Conservation (phyloP, 2,888 invertebrate genomes). For the Aphidoletes aphidimyza region DNA sequence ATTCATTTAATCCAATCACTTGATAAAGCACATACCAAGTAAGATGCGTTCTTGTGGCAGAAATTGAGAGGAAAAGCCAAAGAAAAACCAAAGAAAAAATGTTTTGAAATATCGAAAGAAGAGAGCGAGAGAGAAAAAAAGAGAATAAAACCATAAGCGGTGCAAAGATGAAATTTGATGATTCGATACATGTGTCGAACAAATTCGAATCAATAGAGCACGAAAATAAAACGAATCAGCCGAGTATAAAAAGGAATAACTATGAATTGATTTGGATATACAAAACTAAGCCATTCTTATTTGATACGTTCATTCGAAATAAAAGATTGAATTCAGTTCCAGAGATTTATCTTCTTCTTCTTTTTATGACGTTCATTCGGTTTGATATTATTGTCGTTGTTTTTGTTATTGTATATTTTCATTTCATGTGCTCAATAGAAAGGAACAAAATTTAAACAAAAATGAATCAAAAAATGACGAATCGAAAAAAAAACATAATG, state of each 20-base stretch:
- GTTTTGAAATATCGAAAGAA: conserved; percentile 4
- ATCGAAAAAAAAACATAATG: neutral
- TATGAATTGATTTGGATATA: conserved; percentile 34
- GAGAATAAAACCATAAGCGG: too few species aligned
- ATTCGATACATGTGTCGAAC: conserved; percentile 46
- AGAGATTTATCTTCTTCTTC: conserved; percentile 1
- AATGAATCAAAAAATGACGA: neutral
- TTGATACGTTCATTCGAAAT: neutral
- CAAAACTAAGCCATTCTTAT: neutral
- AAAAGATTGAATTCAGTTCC: neutral
- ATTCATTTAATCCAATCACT: conserved; percentile 29
- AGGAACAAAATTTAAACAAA: neutral
- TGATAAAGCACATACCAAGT: neutral
- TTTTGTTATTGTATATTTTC: neutral
- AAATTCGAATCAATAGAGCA: conserved; percentile 39
- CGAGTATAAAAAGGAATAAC: conserved; percentile 15
- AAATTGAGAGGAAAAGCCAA: too few species aligned
- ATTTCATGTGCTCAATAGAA: neutral
- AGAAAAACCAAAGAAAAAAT: too few species aligned
- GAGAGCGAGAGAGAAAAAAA: too few species aligned
- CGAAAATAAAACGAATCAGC: conserved; percentile 11
- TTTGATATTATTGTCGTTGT: neutral
- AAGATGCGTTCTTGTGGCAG: too few species aligned
- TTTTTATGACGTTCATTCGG: neutral
- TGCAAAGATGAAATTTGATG: conserved; percentile 42